Conservation (phyloP, 35 echinoderm and acorn worm species). For the Apostichopus californicus region DNA sequence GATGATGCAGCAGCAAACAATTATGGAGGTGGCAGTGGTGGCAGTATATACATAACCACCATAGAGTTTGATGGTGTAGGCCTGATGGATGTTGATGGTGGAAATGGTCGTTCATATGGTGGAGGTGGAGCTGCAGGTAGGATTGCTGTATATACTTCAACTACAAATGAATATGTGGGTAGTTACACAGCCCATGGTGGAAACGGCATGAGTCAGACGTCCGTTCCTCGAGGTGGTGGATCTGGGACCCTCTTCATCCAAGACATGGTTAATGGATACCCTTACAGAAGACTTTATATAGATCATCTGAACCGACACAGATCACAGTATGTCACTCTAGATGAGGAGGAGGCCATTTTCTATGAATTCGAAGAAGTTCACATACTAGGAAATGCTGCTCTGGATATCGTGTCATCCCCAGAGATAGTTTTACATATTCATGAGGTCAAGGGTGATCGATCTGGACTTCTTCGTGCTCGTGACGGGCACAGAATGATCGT, state of each 20-base stretch:
- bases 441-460: conserved; percentile 76
- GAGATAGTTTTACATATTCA: conserved; percentile 59
- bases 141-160: conserved; percentile 85
- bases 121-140: conserved; percentile 86
- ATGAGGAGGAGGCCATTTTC: conserved; percentile 36
- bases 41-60: conserved; percentile 71
- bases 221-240: conserved; percentile 66
- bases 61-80: conserved; percentile 70
- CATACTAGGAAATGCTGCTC: conserved; percentile 62
- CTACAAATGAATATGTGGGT: conserved; percentile 65
- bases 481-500: conserved; percentile 59
- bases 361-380: conserved; percentile 95
- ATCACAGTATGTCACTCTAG: conserved; percentile 78
- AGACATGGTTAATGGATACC: conserved; percentile 63
- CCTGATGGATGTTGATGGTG: conserved; percentile 64
- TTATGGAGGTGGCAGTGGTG: conserved; percentile 75
- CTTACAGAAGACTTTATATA: conserved; percentile 64
- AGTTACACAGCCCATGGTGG: conserved; percentile 70
- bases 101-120: conserved; percentile 56
- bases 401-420: conserved; percentile 53
- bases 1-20: background rate
- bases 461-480: conserved; percentile 77
- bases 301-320: conserved; percentile 67
- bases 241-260: conserved; percentile 77
- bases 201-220: conserved; percentile 16